Evolutionary conservation across 2,113 vertebrate genomes (phyloP), one percentile per base, ranked within the genome.

Genomic region (Burhinus bistriatus): DNA sequence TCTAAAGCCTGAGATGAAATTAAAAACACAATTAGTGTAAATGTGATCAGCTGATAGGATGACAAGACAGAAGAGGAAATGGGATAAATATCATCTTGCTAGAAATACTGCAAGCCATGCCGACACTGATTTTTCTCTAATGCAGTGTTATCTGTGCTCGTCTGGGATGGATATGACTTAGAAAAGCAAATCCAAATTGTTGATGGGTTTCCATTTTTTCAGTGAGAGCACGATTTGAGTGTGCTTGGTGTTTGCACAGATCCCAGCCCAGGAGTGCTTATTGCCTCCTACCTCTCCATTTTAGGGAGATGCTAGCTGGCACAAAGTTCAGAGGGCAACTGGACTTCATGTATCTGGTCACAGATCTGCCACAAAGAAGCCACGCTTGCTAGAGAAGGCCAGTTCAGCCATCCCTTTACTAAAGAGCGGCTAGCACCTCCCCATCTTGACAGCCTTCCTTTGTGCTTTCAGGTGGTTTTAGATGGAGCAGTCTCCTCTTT

Each of bases 401-500:
- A 30, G 36, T 38, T 58, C 83, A 52, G 36, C 34, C 32, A 6
- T 34, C 83, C 18, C 45, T 69, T 62, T 73, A 30, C 51, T 42
- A 3, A 22, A 34, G 30, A 82, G n/a, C 3, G 1, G 14, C n/a
- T n/a, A 15, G 15, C 12, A 59, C 9, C 15, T 70, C 23, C 40
- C 11, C 1, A 1, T 21, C n/a, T 9, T 79, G 70, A 69, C 23
- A 34, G 21, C 32, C 21, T 23, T 84, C 27, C 36, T 78, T 42
- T 87, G 32, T 95, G 51, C 73, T 95, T 97, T 20, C 97, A 99
- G 99, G 98, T 99, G 89, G 97, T 98, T 42, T 36, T 99, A 54
- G 98, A 98, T 2, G 99, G 99, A 59, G 93, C 97, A 3, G 80
- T 95, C 18, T 98, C 98, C 27, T 98, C 98, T 1, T 40, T 95